Conservation (phyloP, 2,113 vertebrate species). For the Pionites leucogaster region DNA sequence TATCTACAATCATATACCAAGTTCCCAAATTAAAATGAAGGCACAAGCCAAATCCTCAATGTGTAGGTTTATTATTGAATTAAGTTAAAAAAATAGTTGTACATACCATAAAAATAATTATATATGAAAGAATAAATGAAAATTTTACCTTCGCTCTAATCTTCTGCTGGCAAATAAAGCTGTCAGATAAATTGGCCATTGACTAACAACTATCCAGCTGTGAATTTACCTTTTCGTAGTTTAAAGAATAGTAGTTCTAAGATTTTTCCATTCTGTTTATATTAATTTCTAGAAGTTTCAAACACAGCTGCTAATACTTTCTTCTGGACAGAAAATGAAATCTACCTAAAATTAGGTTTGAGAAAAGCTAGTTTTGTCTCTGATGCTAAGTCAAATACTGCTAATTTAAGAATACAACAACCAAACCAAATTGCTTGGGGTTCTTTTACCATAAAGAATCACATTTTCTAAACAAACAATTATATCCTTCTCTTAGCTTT, state of each 20-base stretch:
- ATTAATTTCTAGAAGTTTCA: not conserved
- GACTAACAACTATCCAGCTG: not conserved
- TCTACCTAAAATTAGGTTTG: not conserved
- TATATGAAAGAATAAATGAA: not conserved
- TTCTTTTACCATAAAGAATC: not conserved
- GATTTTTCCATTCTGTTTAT: not conserved
- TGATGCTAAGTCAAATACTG: not conserved
- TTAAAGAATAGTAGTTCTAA: not conserved
- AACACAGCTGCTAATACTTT: not conserved
- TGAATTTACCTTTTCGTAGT: not conserved
- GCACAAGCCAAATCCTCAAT: not conserved
- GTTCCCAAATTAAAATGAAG: not conserved
- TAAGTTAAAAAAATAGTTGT: not conserved
- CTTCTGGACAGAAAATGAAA: not conserved
- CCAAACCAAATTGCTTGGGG: accelerated
- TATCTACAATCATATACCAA: not conserved
- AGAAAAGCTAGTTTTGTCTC: not conserved
- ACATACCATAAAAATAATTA: not conserved
- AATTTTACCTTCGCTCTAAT: not conserved
- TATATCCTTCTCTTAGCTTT: not conserved
- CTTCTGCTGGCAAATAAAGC: not conserved
- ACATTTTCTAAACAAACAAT: not conserved
- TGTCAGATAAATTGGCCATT: not conserved
- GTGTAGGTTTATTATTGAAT: not conserved
- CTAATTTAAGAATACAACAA: not conserved